phyloP scores from a whole-genome alignment of 2,797 vertebrate genomes.

The Onychomys arenicola region DNA sequence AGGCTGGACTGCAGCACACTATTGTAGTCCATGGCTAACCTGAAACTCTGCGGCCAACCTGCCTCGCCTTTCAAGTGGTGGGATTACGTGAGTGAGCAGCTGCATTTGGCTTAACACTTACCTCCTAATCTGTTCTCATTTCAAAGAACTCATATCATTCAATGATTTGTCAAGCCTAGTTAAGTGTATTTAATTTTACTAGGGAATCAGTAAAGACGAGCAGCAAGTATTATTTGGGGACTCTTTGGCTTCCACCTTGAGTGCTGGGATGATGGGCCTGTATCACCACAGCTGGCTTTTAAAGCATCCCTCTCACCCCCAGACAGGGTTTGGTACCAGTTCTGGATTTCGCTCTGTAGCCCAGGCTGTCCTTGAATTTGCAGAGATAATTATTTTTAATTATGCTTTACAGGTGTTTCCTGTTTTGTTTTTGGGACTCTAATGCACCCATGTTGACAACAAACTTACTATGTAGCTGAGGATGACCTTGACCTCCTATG shows the following conservation, averaged over 20 bases:
- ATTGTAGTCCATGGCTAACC: background rate
- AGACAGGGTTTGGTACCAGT: background rate
- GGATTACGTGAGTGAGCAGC: background rate
- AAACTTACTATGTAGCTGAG: background rate
- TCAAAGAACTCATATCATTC: conserved; percentile 18
- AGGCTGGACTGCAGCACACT: background rate
- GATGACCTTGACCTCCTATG: background rate
- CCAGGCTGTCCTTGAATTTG: no score
- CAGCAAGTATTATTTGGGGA: conserved; percentile 21
- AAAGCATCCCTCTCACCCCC: no score
- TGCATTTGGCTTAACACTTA: background rate
- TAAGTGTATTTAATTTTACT: conserved; percentile 32
- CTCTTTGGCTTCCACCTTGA: background rate
- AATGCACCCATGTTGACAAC: background rate
- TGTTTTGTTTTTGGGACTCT: background rate
- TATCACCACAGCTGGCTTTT: background rate
- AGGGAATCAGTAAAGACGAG: background rate
- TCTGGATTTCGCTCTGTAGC: no score
- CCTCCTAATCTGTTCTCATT: conserved; percentile 11
- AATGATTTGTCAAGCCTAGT: conserved; percentile 8
- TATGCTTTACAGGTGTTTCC: conserved; percentile 44
- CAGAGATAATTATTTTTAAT: background rate
- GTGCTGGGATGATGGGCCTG: background rate
- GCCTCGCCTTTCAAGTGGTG: background rate
- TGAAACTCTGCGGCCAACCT: background rate